phyloP scores from a whole-genome alignment of 2,113 vertebrate species.

The Psammodynastes pulverulentus region DNA sequence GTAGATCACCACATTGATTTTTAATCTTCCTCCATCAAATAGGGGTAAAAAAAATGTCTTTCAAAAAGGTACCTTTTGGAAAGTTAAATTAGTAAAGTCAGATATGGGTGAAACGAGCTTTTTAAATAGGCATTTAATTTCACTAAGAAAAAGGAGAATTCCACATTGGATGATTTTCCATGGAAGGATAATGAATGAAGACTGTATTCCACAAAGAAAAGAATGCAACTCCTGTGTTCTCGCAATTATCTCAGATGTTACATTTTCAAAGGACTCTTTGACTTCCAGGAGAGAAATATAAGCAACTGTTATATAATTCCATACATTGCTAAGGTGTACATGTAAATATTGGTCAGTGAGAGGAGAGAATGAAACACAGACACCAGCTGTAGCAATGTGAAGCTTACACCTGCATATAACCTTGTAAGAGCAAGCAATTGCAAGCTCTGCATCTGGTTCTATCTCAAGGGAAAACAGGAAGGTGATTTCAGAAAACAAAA shows the following conservation, averaged over 20 bases:
- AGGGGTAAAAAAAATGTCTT: background rate
- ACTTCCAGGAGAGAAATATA: background rate
- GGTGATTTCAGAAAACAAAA: background rate
- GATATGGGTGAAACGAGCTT: background rate
- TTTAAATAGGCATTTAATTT: background rate
- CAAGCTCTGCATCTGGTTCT: constrained; percentile 4
- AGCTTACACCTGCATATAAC: constrained; percentile 1
- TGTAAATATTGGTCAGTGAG: background rate
- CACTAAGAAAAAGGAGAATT: background rate
- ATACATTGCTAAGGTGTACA: background rate
- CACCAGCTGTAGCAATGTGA: background rate
- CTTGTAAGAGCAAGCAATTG: background rate
- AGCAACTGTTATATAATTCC: background rate
- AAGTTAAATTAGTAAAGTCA: background rate
- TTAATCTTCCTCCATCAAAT: background rate
- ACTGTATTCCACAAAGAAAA: background rate
- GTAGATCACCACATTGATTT: background rate
- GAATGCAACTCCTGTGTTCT: background rate
- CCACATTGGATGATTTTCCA: background rate
- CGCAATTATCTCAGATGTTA: background rate
- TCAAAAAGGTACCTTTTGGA: background rate
- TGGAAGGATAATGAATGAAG: background rate
- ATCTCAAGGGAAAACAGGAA: background rate
- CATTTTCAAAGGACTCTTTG: background rate
- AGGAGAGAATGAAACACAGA: background rate